Evolutionary conservation across 2,113 vertebrate genomes (phyloP), one percentile per base, ranked within the genome.

Genomic region (Willisornis vidua): DNA sequence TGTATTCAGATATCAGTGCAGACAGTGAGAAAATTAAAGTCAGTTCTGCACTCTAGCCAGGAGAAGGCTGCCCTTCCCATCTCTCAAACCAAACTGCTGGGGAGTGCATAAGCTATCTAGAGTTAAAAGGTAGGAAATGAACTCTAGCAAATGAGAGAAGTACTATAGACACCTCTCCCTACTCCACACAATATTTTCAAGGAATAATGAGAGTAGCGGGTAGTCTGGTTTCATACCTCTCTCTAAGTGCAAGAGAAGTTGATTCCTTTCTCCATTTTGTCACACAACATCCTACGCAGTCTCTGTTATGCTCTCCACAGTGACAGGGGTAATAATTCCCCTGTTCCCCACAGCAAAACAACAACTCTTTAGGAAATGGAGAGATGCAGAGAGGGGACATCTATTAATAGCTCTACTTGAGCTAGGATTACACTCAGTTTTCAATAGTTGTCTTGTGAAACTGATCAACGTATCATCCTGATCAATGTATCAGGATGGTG

Each of bases 401-500:
- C 59, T 59, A 25, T 76, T 52, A 66, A 59, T 23, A 77, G 28
- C 7, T 73, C n/a, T 63, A 25, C 35, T 28, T 24, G 48, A 90
- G 45, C 29, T 25, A 28, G 37, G 24, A 62, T 65, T 43, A 52
- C 12, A 11, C 6, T 13, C n/a, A 51, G 43, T 76, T 85, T 58
- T 61, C 71, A 92, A 80, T 52, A 83, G 26, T 80, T 12, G 1
- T 45, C 58, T 28, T 73, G 39, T 54, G 28, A 89, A 94, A 89
- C 8, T 19, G 55, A 49, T 67, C n/a, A n/a, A n/a, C n/a, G n/a
- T n/a, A n/a, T n/a, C n/a, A 59, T 3, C 17, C 26, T 63, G 20
- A 75, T 51, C 39, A 45, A 54, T 10, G 3, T 26, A 49, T 6
- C 57, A 76, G 54, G n/a, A 41, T 0, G 0, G 26, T 31, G 14